Percentiles rank a stretch among this genome's conserved stretches.
These are phyloP conservation scores for Dendrophyllia cribrosa DNA, from an alignment of 64 coral and sea anemone genomes.

Conservation along the genomic window DNA sequence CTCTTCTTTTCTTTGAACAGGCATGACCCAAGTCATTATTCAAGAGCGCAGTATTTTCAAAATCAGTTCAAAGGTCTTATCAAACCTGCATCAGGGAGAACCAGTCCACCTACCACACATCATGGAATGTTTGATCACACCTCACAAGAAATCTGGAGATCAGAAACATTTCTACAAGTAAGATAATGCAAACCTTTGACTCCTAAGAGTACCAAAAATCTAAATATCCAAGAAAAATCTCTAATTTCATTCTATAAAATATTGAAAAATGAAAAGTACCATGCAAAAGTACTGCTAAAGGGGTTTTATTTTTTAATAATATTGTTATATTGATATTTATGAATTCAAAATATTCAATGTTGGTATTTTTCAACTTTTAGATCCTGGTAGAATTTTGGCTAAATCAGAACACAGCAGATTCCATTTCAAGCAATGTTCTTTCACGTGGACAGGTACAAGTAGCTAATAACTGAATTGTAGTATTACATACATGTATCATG, in stretches of 20 bases:
- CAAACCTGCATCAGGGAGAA: slow-evolving; percentile 54
- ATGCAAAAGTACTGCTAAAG: no score
- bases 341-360: not conserved
- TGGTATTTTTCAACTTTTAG: slow-evolving; percentile 14
- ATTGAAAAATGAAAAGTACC: no score
- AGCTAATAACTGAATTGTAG: no score
- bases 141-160: slow-evolving; percentile 70
- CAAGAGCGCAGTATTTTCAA: slow-evolving; percentile 28
- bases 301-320: no score
- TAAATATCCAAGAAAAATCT: no score
- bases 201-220: no score
- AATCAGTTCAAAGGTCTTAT: slow-evolving; percentile 85
- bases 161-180: slow-evolving; percentile 90
- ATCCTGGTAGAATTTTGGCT: slow-evolving; percentile 96
- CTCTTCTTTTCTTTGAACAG: not conserved
- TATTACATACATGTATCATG: not conserved
- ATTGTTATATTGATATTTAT: not conserved
- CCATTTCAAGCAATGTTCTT: slow-evolving; percentile 80
- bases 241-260: no score
- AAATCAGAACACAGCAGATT: slow-evolving; percentile 86
- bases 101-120: slow-evolving; percentile 3
- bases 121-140: slow-evolving; percentile 72
- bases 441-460: slow-evolving; percentile 86
- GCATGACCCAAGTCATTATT: slow-evolving; percentile 3
- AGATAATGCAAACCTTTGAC: no score